Evolutionary conservation across 1,140 invertebrate genomes (phyloP).

Genomic region (Eufriesea mexicana): DNA sequence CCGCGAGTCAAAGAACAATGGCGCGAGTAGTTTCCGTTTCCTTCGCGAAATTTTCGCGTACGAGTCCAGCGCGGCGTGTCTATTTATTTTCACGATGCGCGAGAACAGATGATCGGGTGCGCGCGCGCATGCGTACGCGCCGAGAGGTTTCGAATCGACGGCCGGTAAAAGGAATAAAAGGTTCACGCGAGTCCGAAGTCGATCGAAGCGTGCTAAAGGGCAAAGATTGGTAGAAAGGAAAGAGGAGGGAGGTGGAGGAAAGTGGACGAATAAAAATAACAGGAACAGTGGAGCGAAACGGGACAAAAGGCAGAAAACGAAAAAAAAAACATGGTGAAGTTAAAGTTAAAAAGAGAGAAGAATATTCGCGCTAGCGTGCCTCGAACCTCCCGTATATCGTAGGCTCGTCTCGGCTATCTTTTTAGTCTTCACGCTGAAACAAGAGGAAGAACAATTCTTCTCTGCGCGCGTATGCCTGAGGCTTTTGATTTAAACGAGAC

Average conservation of each 20-base stretch:
- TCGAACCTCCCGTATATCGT: slow-evolving; percentile 54
- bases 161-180: background rate
- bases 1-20: slow-evolving; percentile 36
- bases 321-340: slow-evolving; percentile 16
- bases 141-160: slow-evolving; percentile 22
- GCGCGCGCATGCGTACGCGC: slow-evolving; percentile 3
- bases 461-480: slow-evolving; percentile 73
- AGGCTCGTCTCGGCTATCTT: slow-evolving; percentile 42
- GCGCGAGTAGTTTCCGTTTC: slow-evolving; percentile 27
- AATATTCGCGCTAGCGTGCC: slow-evolving; percentile 62
- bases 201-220: background rate
- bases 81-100: slow-evolving; percentile 18
- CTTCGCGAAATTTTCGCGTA: background rate
- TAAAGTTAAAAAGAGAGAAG: slow-evolving; percentile 23
- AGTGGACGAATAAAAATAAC: background rate
- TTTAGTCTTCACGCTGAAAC: slow-evolving; percentile 45
- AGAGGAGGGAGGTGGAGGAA: too few relatives aligned
- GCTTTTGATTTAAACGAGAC: slow-evolving; percentile 72
- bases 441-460: slow-evolving; percentile 49
- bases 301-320: background rate
- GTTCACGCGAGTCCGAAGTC: too few relatives aligned
- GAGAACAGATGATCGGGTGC: slow-evolving; percentile 18
- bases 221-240: background rate
- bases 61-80: background rate
- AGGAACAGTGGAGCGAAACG: background rate